phyloP scores from a whole-genome alignment of 2,797 vertebrate genomes.

The Lophius americanus region DNA sequence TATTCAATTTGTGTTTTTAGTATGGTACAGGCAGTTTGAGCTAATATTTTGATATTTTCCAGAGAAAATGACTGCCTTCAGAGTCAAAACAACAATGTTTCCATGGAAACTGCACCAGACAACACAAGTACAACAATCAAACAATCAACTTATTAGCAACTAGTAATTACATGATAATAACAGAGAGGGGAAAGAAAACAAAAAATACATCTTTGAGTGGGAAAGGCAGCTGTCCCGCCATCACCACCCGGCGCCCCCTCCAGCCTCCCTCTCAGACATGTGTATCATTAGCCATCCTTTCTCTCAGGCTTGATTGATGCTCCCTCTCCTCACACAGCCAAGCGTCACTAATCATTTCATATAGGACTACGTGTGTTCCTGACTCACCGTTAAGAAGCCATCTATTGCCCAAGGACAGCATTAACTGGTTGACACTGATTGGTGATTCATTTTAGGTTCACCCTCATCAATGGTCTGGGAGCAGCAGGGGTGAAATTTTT shows the following conservation, averaged over 20 bases:
- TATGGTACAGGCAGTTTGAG: no score
- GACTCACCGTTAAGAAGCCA: conserved; percentile 73
- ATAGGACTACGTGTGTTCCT: conserved; percentile 51
- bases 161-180: conserved; percentile 26
- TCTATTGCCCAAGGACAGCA: conserved; percentile 63
- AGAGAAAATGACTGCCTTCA: no score
- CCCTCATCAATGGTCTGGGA: conserved; percentile 39
- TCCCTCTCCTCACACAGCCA: conserved; percentile 61
- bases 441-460: conserved; percentile 57
- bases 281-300: conserved; percentile 70
- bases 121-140: no score
- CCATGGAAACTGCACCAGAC: no score
- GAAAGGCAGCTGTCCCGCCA: conserved; percentile 33
- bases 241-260: conserved; percentile 31
- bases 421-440: conserved; percentile 66
- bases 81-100: no score
- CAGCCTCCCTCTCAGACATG: conserved; percentile 55
- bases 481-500: conserved; percentile 11
- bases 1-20: no score
- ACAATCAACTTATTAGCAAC: no score
- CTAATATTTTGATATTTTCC: no score
- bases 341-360: conserved; percentile 78
- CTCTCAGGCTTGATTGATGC: conserved; percentile 74
- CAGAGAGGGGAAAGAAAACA: conserved; percentile 37
- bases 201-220: conserved; percentile 43